A percentile compares a stretch with the other conserved stretches of the same genome.
Conservation (phyloP, 2,113 vertebrate species). For the Festucalex cinctus region DNA sequence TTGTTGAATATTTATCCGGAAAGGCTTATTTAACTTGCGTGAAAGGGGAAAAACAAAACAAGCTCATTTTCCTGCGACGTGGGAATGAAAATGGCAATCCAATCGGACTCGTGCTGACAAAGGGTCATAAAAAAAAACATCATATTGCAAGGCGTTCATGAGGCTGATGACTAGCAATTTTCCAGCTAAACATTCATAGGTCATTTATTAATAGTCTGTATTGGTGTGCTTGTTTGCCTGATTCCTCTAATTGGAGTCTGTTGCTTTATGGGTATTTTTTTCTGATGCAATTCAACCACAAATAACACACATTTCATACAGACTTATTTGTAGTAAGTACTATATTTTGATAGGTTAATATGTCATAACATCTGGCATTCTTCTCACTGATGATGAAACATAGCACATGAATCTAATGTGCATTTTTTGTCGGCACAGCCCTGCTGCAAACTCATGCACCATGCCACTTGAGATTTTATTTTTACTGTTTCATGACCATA, state of each 20-base stretch:
- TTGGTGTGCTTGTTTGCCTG: constrained; percentile 7
- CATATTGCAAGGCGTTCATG: constrained; percentile 27
- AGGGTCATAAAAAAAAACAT: constrained; percentile 45
- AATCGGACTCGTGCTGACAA: constrained; percentile 51
- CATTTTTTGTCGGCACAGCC: too few relatives aligned
- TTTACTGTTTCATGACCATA: too few relatives aligned
- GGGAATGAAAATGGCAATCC: constrained; percentile 53
- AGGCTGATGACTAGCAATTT: constrained; percentile 16
- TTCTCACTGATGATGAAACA: background rate
- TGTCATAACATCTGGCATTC: background rate
- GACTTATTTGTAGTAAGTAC: background rate
- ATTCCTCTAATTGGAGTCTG: constrained; percentile 10
- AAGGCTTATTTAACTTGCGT: constrained; percentile 42
- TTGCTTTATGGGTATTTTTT: constrained; percentile 16
- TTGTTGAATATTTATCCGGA: constrained; percentile 58
- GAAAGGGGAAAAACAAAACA: constrained; percentile 47
- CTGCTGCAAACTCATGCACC: too few relatives aligned
- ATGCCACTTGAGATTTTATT: too few relatives aligned
- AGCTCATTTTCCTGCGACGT: constrained; percentile 48
- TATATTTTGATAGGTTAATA: background rate
- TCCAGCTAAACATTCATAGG: constrained; percentile 14
- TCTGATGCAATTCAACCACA: constrained; percentile 14
- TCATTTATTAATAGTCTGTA: constrained; percentile 20
- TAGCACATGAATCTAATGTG: background rate
- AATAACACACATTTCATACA: constrained; percentile 26